These are phyloP conservation scores for Cylindroiulus punctatus DNA, from an alignment of 2,888 invertebrate species.

Conservation along the genomic window DNA sequence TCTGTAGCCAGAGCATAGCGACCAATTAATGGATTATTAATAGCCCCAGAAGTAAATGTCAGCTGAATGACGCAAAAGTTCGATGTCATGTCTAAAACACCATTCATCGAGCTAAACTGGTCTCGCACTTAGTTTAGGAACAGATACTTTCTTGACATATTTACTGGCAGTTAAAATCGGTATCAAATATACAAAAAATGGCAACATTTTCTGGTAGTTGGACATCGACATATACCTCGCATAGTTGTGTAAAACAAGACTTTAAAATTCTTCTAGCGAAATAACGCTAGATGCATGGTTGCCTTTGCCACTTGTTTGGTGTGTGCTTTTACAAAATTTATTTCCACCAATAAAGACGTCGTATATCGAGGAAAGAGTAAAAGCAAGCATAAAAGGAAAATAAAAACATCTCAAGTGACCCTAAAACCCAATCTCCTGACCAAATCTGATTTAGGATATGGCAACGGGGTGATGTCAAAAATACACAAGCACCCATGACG, in stretches of 20 bases:
- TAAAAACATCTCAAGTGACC: conserved; percentile 42
- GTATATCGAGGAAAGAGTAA: background rate
- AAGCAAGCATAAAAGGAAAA: conserved; percentile 5
- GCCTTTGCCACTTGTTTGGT: conserved; percentile 26
- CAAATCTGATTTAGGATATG: conserved; percentile 33
- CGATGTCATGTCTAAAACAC: no score
- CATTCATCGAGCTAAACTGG: no score
- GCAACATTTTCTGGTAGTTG: background rate
- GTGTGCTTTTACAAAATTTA: conserved; percentile 38
- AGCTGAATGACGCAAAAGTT: no score
- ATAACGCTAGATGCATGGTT: background rate
- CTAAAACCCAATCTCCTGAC: conserved; percentile 29
- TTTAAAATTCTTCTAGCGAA: background rate
- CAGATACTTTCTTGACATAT: no score
- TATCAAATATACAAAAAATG: background rate
- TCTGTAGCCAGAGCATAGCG: no score
- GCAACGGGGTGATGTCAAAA: conserved; percentile 5
- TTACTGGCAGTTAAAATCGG: no score
- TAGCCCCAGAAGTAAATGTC: no score
- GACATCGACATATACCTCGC: background rate
- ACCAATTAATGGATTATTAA: no score
- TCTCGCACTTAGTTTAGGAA: no score
- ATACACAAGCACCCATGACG: background rate
- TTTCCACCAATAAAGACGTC: conserved; percentile 9
- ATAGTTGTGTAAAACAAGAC: background rate